Evolutionary conservation across 2,888 invertebrate genomes (phyloP).

Genomic region (Monopis laevigella): DNA sequence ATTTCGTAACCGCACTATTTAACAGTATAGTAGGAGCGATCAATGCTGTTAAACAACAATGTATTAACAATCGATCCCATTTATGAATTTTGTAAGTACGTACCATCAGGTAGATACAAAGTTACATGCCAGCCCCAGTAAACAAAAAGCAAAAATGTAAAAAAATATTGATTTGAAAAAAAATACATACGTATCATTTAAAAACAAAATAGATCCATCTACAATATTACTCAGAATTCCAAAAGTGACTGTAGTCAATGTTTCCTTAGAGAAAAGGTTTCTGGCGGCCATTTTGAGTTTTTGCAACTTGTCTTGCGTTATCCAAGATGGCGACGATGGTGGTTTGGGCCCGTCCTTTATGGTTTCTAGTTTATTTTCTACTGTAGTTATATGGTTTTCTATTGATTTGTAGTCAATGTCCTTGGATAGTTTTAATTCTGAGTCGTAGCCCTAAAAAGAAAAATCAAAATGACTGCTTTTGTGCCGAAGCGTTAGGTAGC

Average conservation of each 20-base stretch:
- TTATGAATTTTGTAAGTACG: too few species aligned
- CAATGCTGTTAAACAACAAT: too few species aligned
- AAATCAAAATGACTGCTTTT: neutral
- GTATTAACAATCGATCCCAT: too few species aligned
- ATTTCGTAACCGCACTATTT: too few species aligned
- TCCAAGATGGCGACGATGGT: slow-evolving; percentile 40
- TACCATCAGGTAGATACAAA: too few species aligned
- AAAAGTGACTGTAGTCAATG: slow-evolving; percentile 42
- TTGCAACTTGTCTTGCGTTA: slow-evolving; percentile 36
- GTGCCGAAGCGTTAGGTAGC: too few species aligned
- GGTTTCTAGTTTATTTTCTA: slow-evolving; percentile 28
- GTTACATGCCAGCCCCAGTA: too few species aligned
- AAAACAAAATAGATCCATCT: slow-evolving; percentile 49
- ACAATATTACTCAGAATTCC: slow-evolving; percentile 41
- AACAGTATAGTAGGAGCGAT: too few species aligned
- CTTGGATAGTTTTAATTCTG: slow-evolving; percentile 29
- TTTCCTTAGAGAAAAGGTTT: slow-evolving; percentile 36
- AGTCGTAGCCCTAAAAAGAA: slow-evolving; percentile 38
- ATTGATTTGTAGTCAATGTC: slow-evolving; percentile 36
- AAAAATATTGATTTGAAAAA: too few species aligned
- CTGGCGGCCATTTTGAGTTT: slow-evolving; percentile 28
- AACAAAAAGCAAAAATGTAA: too few species aligned
- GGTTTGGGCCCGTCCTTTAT: slow-evolving; percentile 31
- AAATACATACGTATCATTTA: slow-evolving; percentile 43
- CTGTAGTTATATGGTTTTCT: slow-evolving; percentile 27